Evolutionary conservation across 2,888 invertebrate genomes (phyloP).

Genomic region (Siphlonurus alternatus): DNA sequence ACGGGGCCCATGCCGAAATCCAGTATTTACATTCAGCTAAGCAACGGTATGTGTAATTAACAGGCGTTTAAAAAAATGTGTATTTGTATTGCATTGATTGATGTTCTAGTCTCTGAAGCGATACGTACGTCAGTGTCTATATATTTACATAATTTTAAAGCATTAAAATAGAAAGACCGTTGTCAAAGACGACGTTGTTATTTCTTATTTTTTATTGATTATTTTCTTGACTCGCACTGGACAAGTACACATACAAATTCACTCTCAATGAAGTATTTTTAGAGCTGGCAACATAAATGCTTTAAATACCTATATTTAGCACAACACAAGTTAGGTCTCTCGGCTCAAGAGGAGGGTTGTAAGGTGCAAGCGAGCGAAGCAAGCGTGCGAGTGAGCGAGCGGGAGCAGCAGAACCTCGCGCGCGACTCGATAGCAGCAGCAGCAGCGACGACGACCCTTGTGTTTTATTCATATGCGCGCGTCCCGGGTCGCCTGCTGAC

Average conservation of each 20-base stretch:
- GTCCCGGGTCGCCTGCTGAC: too few relatives aligned
- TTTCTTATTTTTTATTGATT: too few relatives aligned
- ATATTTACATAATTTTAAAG: too few relatives aligned
- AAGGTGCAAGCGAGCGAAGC: too few relatives aligned
- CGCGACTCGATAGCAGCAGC: background rate
- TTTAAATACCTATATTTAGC: background rate
- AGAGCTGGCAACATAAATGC: background rate
- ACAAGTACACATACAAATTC: background rate
- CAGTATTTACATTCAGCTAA: constrained; percentile 1
- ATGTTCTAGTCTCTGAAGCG: too few relatives aligned
- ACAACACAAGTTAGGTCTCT: background rate
- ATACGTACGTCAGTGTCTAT: too few relatives aligned
- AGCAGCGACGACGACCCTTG: background rate
- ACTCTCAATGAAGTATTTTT: background rate
- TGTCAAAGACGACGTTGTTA: too few relatives aligned
- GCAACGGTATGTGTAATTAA: background rate
- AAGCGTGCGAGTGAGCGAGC: background rate
- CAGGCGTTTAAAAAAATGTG: too few relatives aligned
- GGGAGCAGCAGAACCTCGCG: background rate
- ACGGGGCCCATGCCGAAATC: background rate
- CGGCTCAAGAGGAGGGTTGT: too few relatives aligned
- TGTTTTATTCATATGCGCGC: background rate
- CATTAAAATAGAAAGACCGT: too few relatives aligned
- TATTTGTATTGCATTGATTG: too few relatives aligned
- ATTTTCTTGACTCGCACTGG: background rate